Evolutionary conservation across 2,888 invertebrate genomes (phyloP).

Genomic region (Limnephilus auricula): DNA sequence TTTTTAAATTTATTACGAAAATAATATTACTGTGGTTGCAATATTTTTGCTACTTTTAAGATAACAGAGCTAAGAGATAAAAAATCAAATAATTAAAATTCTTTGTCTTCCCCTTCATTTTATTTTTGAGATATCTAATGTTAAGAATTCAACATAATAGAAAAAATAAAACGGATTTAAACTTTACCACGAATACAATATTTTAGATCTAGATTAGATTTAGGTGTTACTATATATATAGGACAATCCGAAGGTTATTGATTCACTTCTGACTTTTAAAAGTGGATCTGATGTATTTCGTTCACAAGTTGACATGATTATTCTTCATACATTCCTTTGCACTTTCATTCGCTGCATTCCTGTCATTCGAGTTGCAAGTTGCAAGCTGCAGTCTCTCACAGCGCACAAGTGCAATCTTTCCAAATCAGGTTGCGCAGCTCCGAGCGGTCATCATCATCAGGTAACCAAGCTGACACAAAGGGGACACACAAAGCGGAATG

Average conservation of each 20-base stretch:
- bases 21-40: neutral
- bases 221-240: too few relatives aligned
- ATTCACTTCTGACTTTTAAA: neutral
- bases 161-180: neutral
- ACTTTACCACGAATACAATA: neutral
- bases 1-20: neutral
- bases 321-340: neutral
- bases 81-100: too few relatives aligned
- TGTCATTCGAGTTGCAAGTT: neutral
- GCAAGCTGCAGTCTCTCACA: conserved; percentile 22
- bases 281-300: neutral
- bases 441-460: conserved; percentile 42
- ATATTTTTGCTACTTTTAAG: neutral
- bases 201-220: too few relatives aligned
- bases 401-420: conserved; percentile 33
- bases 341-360: neutral
- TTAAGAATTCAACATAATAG: neutral
- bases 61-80: too few relatives aligned
- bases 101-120: neutral
- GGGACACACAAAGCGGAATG: conserved; percentile 56
- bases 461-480: conserved; percentile 54
- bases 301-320: neutral
- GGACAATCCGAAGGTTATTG: too few relatives aligned
- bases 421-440: conserved; percentile 42
- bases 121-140: neutral